These are phyloP conservation scores for Caligus rogercresseyi DNA, from an alignment of 1,140 invertebrate species.

Conservation along the genomic window DNA sequence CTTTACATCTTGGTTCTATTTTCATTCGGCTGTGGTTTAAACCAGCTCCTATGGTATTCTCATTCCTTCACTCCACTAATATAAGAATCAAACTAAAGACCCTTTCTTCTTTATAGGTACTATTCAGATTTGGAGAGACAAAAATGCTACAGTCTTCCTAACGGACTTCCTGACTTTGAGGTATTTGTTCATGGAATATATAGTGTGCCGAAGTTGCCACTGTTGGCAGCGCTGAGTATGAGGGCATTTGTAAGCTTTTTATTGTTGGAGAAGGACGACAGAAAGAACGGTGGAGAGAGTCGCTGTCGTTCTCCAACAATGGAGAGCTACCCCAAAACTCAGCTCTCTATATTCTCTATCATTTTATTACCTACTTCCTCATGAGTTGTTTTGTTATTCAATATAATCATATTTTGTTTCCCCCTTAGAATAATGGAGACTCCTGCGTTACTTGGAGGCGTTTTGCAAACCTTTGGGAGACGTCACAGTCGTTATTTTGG, in stretches of 20 bases:
- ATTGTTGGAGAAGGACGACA: too few relatives aligned
- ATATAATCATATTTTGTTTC: too few relatives aligned
- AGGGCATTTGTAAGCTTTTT: too few relatives aligned
- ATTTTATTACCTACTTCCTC: too few relatives aligned
- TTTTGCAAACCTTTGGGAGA: slow-evolving; percentile 64
- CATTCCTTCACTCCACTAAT: neutral
- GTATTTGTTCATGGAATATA: neutral
- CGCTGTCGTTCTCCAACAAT: too few relatives aligned
- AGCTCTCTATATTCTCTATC: too few relatives aligned
- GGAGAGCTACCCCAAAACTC: too few relatives aligned
- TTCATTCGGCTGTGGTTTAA: slow-evolving; percentile 63
- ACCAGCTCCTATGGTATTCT: slow-evolving; percentile 55
- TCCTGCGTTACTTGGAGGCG: slow-evolving; percentile 58
- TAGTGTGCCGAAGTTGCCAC: neutral
- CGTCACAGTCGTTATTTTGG: slow-evolving; percentile 74
- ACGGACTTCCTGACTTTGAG: slow-evolving; percentile 44
- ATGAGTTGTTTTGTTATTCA: too few relatives aligned
- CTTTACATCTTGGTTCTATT: slow-evolving; percentile 64
- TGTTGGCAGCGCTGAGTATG: too few relatives aligned
- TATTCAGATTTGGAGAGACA: slow-evolving; percentile 59
- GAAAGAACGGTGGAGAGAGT: too few relatives aligned
- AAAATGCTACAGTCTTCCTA: slow-evolving; percentile 47
- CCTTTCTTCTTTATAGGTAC: slow-evolving; percentile 33
- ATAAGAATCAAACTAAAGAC: neutral
- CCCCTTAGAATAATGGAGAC: slow-evolving; percentile 38